A percentile compares a stretch with the other conserved stretches of the same genome.
Evolutionary conservation across 1,140 invertebrate genomes (phyloP).

Genomic region (Watersipora subatra): DNA sequence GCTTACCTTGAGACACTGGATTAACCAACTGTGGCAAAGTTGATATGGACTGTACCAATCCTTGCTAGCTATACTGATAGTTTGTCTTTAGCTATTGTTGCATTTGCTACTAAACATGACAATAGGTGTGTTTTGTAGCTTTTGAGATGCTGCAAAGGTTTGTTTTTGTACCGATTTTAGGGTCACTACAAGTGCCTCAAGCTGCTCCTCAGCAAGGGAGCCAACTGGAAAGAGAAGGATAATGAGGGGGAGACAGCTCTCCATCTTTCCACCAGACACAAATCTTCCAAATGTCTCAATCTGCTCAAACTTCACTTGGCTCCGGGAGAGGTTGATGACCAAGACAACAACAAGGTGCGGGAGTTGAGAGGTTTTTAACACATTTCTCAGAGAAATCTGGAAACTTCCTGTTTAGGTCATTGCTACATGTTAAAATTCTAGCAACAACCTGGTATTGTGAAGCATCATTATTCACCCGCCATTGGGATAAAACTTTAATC

Average conservation of each 20-base stretch:
- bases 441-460: background rate
- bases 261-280: conserved; percentile 36
- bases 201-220: conserved; percentile 32
- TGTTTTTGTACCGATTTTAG: conserved; percentile 15
- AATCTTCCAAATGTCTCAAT: conserved; percentile 37
- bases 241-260: conserved; percentile 36
- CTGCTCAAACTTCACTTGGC: conserved; percentile 33
- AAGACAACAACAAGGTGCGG: conserved; percentile 37
- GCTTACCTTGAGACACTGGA: too few relatives aligned
- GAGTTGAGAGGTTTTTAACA: background rate
- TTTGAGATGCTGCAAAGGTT: background rate
- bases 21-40: too few relatives aligned
- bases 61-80: too few relatives aligned
- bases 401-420: background rate
- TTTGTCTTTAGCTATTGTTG: too few relatives aligned
- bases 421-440: background rate
- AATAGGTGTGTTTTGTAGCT: background rate
- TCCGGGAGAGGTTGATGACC: conserved; percentile 38
- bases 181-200: conserved; percentile 33
- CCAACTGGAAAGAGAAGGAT: conserved; percentile 34
- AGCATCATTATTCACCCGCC: background rate
- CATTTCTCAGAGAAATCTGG: background rate
- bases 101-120: background rate
- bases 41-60: too few relatives aligned
- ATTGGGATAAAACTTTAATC: background rate